Evolutionary conservation across 2,797 vertebrate genomes (phyloP).

Genomic region (Garrulus glandarius): DNA sequence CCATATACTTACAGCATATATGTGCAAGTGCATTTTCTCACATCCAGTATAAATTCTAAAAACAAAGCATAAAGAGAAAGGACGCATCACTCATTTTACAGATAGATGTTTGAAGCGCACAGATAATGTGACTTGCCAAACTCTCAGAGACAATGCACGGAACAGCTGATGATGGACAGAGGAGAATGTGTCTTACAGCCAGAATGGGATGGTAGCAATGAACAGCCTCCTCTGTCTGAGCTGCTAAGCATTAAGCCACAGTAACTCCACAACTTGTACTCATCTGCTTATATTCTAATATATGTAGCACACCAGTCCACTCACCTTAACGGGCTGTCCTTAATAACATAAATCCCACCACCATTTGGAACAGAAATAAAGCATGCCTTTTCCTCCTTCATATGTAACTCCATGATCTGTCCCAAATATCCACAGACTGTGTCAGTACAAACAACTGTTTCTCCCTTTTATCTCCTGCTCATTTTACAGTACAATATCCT

Average conservation of each 20-base stretch:
- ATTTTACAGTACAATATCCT: background rate
- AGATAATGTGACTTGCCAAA: background rate
- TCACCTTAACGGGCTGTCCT: background rate
- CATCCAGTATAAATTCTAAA: background rate
- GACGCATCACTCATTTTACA: background rate
- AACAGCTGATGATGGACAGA: background rate
- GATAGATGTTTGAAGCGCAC: background rate
- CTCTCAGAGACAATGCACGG: background rate
- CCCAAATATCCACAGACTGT: background rate
- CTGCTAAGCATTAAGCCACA: background rate
- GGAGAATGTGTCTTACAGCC: rapidly evolving
- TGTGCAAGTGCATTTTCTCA: rapidly evolving
- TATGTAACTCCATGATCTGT: rapidly evolving
- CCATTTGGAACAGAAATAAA: background rate
- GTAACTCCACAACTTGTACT: background rate
- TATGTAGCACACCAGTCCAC: background rate
- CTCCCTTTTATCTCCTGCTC: background rate
- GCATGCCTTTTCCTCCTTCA: background rate
- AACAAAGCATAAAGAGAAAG: background rate
- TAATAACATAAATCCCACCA: background rate
- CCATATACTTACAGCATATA: rapidly evolving
- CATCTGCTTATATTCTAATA: background rate
- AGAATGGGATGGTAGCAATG: background rate
- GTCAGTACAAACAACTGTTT: background rate
- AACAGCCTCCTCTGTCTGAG: background rate